phyloP scores from a whole-genome alignment of 2,113 vertebrate genomes.

The Jacana jacana region DNA sequence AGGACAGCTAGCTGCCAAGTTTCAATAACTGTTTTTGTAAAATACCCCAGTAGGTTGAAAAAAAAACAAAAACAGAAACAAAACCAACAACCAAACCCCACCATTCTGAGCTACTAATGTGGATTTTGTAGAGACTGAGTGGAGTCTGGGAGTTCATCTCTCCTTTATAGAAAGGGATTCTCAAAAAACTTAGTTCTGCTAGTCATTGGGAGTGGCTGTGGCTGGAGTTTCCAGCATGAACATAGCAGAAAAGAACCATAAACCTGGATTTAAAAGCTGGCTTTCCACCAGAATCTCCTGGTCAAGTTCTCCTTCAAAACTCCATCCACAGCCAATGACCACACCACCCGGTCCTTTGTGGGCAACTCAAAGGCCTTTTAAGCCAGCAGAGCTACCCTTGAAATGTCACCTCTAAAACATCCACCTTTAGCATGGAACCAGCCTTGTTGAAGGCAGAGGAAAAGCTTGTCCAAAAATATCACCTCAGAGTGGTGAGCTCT shows the following conservation, averaged over 20 bases:
- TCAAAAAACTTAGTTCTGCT: no score
- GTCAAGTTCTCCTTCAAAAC: not conserved
- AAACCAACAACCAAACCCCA: no score
- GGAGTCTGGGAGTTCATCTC: not conserved
- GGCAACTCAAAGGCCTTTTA: not conserved
- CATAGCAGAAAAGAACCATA: no score
- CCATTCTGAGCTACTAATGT: not conserved
- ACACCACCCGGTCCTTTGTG: rapidly evolving
- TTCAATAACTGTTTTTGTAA: not conserved
- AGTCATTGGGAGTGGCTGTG: no score
- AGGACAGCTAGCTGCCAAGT: not conserved
- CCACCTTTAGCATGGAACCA: rapidly evolving
- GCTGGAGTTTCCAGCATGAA: no score
- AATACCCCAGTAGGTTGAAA: not conserved
- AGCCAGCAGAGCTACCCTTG: not conserved
- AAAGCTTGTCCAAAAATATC: not conserved
- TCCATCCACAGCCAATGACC: not conserved
- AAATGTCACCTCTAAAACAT: not conserved
- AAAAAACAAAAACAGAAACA: no score
- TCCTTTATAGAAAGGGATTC: no score
- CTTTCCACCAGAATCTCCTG: not conserved
- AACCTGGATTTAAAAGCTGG: not conserved
- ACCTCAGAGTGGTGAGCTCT: rapidly evolving
- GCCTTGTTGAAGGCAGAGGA: not conserved
- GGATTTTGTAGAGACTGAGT: not conserved